Percentiles rank a stretch among this genome's conserved stretches.
Evolutionary conservation across 2,888 invertebrate genomes (phyloP).

Genomic region (Cryptosula pallasiana): DNA sequence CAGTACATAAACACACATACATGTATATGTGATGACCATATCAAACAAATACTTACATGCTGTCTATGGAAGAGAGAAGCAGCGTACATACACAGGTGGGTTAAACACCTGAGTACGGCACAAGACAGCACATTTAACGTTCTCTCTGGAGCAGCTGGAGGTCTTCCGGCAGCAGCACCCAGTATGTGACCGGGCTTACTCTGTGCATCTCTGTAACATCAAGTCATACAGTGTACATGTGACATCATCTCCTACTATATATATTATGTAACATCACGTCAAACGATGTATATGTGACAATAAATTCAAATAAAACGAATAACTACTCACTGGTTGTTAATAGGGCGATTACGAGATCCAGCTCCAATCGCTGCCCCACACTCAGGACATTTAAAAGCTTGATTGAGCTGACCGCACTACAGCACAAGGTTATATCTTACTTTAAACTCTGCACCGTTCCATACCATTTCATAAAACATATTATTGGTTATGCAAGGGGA

Average conservation of each 20-base stretch:
- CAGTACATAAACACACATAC: too few relatives aligned
- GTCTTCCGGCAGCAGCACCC: conserved; percentile 32
- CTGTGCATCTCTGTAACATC: conserved; percentile 17
- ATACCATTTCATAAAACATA: too few relatives aligned
- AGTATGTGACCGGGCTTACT: conserved; percentile 35
- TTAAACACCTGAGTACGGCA: conserved; percentile 34
- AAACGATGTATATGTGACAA: too few relatives aligned
- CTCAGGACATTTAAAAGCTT: conserved; percentile 32
- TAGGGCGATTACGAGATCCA: background rate
- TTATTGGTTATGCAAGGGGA: too few relatives aligned
- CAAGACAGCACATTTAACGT: conserved; percentile 32
- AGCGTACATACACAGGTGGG: conserved; percentile 38
- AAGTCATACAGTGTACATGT: too few relatives aligned
- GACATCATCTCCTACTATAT: too few relatives aligned
- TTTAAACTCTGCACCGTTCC: background rate
- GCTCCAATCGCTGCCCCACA: conserved; percentile 37
- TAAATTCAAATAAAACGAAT: too few relatives aligned
- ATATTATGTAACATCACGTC: too few relatives aligned
- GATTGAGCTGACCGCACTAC: conserved; percentile 37
- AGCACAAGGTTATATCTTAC: background rate
- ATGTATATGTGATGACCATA: background rate
- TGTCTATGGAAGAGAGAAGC: conserved; percentile 28
- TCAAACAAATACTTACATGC: background rate
- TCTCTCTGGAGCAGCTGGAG: conserved; percentile 33
- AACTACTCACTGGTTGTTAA: too few relatives aligned